Percentiles rank a stretch among this genome's conserved stretches.
These are phyloP conservation scores for Muscidifurax raptorellus DNA, from an alignment of 1,140 invertebrate species.

Conservation along the genomic window DNA sequence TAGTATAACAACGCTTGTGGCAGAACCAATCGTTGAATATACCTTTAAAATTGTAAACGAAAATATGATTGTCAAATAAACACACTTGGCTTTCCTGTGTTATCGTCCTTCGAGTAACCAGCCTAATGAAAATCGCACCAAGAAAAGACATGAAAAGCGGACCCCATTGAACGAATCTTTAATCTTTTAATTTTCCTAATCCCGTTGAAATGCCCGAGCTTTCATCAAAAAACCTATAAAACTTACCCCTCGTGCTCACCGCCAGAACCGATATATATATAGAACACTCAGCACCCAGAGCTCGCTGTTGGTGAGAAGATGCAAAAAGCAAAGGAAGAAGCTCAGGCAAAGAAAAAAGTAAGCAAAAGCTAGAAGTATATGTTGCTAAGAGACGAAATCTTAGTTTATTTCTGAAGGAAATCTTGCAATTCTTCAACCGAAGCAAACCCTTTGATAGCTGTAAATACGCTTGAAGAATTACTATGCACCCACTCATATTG, in stretches of 20 bases:
- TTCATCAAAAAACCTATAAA: conserved; percentile 42
- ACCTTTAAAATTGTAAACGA: too few species aligned
- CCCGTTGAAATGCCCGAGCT: conserved; percentile 13
- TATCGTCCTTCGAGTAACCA: neutral
- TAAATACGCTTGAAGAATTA: neutral
- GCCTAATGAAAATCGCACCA: neutral
- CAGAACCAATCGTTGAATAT: too few species aligned
- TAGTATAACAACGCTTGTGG: too few species aligned
- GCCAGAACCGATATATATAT: conserved; percentile 19
- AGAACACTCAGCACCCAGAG: conserved; percentile 33
- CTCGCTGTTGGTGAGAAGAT: neutral
- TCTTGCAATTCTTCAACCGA: conserved; percentile 10
- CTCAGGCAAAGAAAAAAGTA: neutral
- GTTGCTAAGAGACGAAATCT: neutral
- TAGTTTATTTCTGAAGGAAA: neutral
- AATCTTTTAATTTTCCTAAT: conserved; percentile 44
- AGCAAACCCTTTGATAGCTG: too few species aligned
- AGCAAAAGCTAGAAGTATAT: neutral
- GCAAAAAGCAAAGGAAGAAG: neutral
- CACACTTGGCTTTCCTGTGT: neutral
- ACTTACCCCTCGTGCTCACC: conserved; percentile 35
- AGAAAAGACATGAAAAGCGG: conserved; percentile 1
- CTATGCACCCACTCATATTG: neutral
- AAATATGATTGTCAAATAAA: too few species aligned
- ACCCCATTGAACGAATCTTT: conserved; percentile 7